Evolutionary conservation across 1,140 invertebrate genomes (phyloP), one percentile per base, ranked within the genome.

Genomic region (Drosophila repletoides): DNA sequence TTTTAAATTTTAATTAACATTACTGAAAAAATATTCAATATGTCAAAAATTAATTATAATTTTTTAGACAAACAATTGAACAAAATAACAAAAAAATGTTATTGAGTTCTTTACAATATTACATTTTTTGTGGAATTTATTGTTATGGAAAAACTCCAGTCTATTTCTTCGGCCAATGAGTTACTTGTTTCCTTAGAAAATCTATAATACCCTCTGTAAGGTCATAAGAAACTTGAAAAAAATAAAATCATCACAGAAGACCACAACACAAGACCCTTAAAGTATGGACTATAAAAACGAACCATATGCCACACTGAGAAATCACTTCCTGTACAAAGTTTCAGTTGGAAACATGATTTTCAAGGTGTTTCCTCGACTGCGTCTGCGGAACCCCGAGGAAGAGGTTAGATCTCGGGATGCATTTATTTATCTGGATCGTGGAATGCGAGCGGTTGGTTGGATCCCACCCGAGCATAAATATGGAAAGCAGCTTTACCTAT

Each of bases 381-480:
- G 59, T 4, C 31, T 45, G 19, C 4, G 14, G 24, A 10, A 69
- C 0, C 10, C 59, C 6, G 15, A 28, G 1, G 60, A 52, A n/a
- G 1, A 9, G 5, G 41, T 63, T 1, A 2, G 19, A 2, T 81
- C 77, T 3, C 64, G 72, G 1, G 76, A 81, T 66, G 55, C 68
- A 3, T 66, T 76, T 1, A 2, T 59, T 4, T 81, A 81, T 40
- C 28, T 76, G 51, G 55, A 81, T 38, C 56, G 64, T 0, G 40
- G 26, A 0, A 73, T 74, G 60, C 31, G 31, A 15, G 5, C 34
- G 0, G 38, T 41, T 1, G 79, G 79, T 0, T 84, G 79, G 73
- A 59, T 72, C 15, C 58, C 68, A 2, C 31, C 66, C 0, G 22
- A 21, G 1, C 0, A 65, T 14, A 6, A 14, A 5, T 43, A 31